Percentiles rank a stretch among this genome's conserved stretches.
phyloP scores from a whole-genome alignment of 2,888 invertebrate genomes.

The Callimorpha dominula region DNA sequence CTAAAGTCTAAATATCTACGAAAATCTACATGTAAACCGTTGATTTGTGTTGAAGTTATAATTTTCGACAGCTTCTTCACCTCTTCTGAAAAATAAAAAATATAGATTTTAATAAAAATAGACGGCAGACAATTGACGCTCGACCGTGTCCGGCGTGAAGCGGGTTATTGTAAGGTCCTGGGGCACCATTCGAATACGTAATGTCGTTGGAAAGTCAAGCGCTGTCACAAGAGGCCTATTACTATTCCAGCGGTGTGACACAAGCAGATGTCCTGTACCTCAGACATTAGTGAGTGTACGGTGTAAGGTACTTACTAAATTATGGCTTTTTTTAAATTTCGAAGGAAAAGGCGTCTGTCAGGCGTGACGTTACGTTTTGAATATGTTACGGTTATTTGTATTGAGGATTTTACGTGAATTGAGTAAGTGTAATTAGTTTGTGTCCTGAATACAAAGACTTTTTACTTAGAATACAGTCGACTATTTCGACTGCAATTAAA shows the following conservation, averaged over 20 bases:
- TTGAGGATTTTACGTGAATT: neutral
- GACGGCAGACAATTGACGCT: slow-evolving; percentile 36
- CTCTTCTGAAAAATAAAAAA: slow-evolving; percentile 21
- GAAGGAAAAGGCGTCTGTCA: slow-evolving; percentile 3
- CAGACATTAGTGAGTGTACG: slow-evolving; percentile 53
- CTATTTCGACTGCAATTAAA: too few relatives aligned
- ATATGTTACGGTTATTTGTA: slow-evolving; percentile 1
- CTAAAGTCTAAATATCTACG: neutral
- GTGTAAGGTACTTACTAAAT: slow-evolving; percentile 11
- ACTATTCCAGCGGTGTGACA: slow-evolving; percentile 67
- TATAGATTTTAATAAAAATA: slow-evolving; percentile 46
- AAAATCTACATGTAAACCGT: neutral
- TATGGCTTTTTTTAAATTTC: slow-evolving; percentile 14
- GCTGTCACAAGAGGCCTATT: slow-evolving; percentile 68
- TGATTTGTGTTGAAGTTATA: neutral
- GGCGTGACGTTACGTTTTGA: slow-evolving; percentile 11
- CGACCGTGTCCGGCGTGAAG: slow-evolving; percentile 49
- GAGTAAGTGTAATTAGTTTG: neutral
- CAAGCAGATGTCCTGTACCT: slow-evolving; percentile 67
- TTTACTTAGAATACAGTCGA: neutral
- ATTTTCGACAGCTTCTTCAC: neutral
- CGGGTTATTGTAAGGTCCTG: slow-evolving; percentile 54
- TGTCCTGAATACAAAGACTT: neutral
- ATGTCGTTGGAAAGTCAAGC: slow-evolving; percentile 73
- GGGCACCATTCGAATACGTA: slow-evolving; percentile 66